These are phyloP conservation scores for Sinocyclocheilus maitianheensis DNA, from an alignment of 2,113 vertebrate species.

Conservation along the genomic window DNA sequence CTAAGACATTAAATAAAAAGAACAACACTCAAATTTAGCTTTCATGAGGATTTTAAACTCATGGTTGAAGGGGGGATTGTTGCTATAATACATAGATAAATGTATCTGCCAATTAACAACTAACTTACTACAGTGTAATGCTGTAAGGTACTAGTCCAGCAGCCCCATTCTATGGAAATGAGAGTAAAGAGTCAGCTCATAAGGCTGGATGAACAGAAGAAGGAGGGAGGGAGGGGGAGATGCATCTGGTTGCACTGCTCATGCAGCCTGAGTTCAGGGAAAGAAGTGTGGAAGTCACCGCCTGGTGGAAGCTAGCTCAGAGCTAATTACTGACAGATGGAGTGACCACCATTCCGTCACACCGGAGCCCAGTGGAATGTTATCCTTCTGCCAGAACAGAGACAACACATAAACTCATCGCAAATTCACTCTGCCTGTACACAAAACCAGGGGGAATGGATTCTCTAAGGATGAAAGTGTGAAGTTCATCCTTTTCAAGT, in stretches of 20 bases:
- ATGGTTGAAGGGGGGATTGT: background rate
- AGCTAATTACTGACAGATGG: constrained; percentile 80
- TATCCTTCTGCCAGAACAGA: constrained; percentile 71
- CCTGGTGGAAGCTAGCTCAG: constrained; percentile 62
- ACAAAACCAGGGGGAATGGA: background rate
- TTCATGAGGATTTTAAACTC: background rate
- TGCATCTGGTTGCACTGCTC: constrained; percentile 24
- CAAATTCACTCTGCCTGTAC: constrained; percentile 29
- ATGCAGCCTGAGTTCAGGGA: constrained; percentile 51
- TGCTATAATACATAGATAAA: background rate
- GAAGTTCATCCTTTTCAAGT: background rate
- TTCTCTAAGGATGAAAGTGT: constrained; percentile 15
- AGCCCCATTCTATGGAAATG: background rate
- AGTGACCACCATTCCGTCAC: constrained; percentile 70
- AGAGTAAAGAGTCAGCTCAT: background rate
- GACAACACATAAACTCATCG: constrained; percentile 13
- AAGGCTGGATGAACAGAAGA: constrained; percentile 1
- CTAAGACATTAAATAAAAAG: background rate
- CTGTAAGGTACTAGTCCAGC: background rate
- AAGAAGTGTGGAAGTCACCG: constrained; percentile 58
- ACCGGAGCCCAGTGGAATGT: constrained; percentile 66
- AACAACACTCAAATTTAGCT: background rate
- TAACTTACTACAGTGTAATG: background rate
- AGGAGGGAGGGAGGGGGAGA: constrained; percentile 41
- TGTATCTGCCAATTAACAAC: background rate